Conservation (phyloP, 1,140 invertebrate species). For the Gryon sp. region DNA sequence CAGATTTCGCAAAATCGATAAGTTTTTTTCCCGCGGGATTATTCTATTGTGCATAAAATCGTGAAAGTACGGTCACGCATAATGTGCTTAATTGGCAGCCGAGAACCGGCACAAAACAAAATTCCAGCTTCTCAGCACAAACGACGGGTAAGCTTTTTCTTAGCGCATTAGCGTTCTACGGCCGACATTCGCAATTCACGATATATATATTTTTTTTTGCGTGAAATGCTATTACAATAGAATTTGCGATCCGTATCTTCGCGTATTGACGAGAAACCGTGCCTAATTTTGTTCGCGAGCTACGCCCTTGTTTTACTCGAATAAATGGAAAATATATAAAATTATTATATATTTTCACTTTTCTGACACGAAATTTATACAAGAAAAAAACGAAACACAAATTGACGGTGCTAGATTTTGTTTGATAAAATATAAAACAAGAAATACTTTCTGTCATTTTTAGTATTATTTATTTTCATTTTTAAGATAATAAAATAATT, state of each 20-base stretch:
- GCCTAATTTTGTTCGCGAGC: constrained; percentile 44
- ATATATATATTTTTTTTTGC: constrained; percentile 45
- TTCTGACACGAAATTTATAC: background rate
- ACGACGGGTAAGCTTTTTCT: constrained; percentile 49
- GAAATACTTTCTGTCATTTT: too few relatives aligned
- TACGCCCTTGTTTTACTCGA: constrained; percentile 20
- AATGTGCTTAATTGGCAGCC: constrained; percentile 59
- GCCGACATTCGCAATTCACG: constrained; percentile 23
- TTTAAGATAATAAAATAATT: too few relatives aligned
- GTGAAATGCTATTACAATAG: constrained; percentile 46
- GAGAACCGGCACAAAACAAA: constrained; percentile 46
- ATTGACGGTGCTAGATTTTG: background rate
- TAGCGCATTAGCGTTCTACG: constrained; percentile 10
- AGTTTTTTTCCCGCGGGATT: constrained; percentile 30
- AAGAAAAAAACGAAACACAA: background rate
- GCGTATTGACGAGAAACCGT: constrained; percentile 53
- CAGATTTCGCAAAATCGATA: constrained; percentile 48
- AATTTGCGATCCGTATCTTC: constrained; percentile 60
- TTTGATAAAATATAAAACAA: too few relatives aligned
- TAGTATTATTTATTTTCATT: too few relatives aligned
- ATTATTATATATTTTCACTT: constrained; percentile 26
- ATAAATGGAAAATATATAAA: constrained; percentile 4
- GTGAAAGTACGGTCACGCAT: constrained; percentile 50
- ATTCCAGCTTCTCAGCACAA: constrained; percentile 53
- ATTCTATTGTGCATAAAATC: constrained; percentile 54